These are phyloP conservation scores for Epinephelus fuscoguttatus DNA, from an alignment of 2,113 vertebrate species.

Conservation along the genomic window DNA sequence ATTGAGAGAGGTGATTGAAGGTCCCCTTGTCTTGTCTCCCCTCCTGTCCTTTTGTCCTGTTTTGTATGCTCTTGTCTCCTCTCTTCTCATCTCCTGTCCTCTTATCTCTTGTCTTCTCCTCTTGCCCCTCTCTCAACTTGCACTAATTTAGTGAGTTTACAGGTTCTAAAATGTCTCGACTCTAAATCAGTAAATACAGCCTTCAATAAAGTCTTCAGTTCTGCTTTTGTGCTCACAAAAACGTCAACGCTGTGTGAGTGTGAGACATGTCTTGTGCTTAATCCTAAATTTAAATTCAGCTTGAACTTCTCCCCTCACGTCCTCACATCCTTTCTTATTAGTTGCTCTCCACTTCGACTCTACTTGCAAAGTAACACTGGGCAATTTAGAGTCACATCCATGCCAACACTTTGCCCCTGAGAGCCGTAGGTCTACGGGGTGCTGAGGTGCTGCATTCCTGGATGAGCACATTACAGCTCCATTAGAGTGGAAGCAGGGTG, in stretches of 20 bases:
- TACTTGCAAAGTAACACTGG: constrained; percentile 20
- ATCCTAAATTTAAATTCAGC: not conserved
- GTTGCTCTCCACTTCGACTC: constrained; percentile 1
- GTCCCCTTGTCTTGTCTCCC: not conserved
- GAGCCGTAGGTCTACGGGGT: constrained; percentile 14
- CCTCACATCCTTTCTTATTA: not conserved
- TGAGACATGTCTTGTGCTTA: constrained; percentile 3
- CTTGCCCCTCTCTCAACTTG: not conserved
- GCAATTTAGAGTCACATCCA: constrained; percentile 31
- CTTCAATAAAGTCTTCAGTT: not conserved
- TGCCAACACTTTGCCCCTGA: constrained; percentile 46
- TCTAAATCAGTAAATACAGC: not conserved
- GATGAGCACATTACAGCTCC: constrained; percentile 43
- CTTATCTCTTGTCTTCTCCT: not conserved
- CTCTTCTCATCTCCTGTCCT: not conserved
- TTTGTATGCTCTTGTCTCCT: not conserved
- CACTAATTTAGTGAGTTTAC: not conserved
- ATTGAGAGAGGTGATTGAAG: no score
- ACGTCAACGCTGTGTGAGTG: not conserved
- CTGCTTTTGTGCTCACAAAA: not conserved
- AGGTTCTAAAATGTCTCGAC: not conserved
- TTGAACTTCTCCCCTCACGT: not conserved
- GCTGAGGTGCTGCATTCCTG: constrained; percentile 30
- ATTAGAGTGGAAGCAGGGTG: constrained; percentile 39
- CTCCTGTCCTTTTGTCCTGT: not conserved